Evolutionary conservation across 1,140 invertebrate species (phyloP).

Genomic region (Trichoplusia ni): DNA sequence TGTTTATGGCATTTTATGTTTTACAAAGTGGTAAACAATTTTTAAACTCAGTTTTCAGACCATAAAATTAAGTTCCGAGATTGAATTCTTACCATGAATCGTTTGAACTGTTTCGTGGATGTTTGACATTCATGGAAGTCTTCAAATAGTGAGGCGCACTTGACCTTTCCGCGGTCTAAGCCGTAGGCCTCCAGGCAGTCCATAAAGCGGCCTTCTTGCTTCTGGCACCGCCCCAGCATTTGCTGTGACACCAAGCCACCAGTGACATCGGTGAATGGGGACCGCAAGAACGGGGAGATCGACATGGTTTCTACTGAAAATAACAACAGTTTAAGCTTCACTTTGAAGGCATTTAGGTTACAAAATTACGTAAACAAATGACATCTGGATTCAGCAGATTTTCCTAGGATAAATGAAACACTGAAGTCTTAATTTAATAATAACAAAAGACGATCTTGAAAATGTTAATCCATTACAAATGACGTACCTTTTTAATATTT

Average conservation of each 20-base stretch:
- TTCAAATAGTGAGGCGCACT: constrained; percentile 83
- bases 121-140: constrained; percentile 86
- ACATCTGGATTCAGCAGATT: not conserved
- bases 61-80: too few species aligned
- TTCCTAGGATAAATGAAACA: too few species aligned
- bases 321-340: constrained; percentile 3
- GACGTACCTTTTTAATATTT: constrained; percentile 14
- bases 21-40: too few species aligned
- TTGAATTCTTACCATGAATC: constrained; percentile 82
- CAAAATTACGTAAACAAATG: constrained; percentile 72
- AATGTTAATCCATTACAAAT: too few species aligned
- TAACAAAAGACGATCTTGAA: not conserved
- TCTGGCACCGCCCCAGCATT: constrained; percentile 82
- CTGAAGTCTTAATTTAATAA: too few species aligned
- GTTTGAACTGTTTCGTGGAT: constrained; percentile 82
- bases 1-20: too few species aligned
- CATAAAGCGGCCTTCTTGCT: constrained; percentile 85
- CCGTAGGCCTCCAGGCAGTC: constrained; percentile 90
- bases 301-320: constrained; percentile 63
- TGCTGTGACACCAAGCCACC: constrained; percentile 84
- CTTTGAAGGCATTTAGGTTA: constrained; percentile 47
- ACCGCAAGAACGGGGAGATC: constrained; percentile 83
- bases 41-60: too few species aligned
- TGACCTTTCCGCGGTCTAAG: constrained; percentile 77
- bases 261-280: constrained; percentile 86